Evolutionary conservation across 1,140 invertebrate species (phyloP).

Genomic region (Cydia strobilella): DNA sequence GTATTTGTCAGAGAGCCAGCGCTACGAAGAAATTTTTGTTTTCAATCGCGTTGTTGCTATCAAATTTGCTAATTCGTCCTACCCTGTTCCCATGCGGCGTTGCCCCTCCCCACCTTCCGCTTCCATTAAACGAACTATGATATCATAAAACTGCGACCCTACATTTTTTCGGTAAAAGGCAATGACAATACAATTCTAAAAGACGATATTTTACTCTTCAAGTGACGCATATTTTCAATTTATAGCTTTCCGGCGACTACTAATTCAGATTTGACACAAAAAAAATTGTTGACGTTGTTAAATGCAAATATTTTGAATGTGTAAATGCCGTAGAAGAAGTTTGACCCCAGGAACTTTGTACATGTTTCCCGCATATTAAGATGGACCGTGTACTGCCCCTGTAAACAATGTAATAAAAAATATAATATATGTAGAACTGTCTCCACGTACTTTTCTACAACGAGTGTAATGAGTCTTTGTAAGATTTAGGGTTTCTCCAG

Average conservation of each 20-base stretch:
- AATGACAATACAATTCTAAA: constrained; percentile 30
- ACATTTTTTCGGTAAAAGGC: constrained; percentile 31
- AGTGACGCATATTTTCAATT: constrained; percentile 24
- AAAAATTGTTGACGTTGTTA: constrained; percentile 60
- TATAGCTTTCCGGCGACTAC: constrained; percentile 42
- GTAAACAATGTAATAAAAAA: constrained; percentile 43
- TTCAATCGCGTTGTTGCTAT: constrained; percentile 57
- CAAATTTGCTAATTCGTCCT: constrained; percentile 46
- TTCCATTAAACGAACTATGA: constrained; percentile 29
- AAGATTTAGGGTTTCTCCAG: no score
- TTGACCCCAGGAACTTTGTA: constrained; percentile 57
- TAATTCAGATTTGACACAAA: constrained; percentile 49
- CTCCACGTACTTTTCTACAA: background rate
- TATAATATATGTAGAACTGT: background rate
- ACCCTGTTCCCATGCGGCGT: constrained; percentile 21
- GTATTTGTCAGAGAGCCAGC: constrained; percentile 39
- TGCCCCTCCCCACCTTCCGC: constrained; percentile 13
- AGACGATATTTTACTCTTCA: constrained; percentile 29
- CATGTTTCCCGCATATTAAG: constrained; percentile 57
- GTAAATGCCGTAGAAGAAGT: constrained; percentile 64
- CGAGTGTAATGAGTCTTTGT: no score
- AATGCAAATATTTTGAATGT: constrained; percentile 54
- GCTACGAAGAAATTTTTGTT: constrained; percentile 52
- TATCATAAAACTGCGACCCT: constrained; percentile 27
- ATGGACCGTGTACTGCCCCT: constrained; percentile 60